These are phyloP conservation scores for Sepiola atlantica DNA, from an alignment of 2,888 invertebrate genomes.

Conservation along the genomic window DNA sequence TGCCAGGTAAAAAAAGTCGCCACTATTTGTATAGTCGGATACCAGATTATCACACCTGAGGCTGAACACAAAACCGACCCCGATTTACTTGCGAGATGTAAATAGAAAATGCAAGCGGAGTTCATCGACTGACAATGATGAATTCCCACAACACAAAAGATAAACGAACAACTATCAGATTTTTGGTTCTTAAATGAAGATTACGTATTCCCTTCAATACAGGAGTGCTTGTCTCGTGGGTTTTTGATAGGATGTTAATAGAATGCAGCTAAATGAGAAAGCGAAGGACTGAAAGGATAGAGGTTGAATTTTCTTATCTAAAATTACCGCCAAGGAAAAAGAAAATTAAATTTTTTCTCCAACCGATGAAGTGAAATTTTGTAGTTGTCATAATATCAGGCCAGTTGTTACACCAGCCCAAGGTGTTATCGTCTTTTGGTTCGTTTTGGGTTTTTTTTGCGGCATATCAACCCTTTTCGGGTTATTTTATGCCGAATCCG, in stretches of 20 bases:
- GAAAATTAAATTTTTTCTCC: neutral
- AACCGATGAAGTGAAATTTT: too few species aligned
- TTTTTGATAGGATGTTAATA: neutral
- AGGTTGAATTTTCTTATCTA: neutral
- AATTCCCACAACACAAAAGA: neutral
- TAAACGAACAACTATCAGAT: neutral
- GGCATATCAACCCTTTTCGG: too few species aligned
- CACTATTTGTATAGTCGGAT: neutral
- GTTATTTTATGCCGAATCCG: too few species aligned
- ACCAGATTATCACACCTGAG: neutral
- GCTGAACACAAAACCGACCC: neutral
- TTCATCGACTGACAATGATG: neutral
- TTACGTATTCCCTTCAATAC: neutral
- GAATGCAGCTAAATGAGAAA: neutral
- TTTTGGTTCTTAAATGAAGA: neutral
- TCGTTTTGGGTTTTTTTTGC: too few species aligned
- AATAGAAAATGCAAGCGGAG: neutral
- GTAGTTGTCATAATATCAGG: too few species aligned
- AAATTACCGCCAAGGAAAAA: neutral
- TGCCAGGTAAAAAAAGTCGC: neutral
- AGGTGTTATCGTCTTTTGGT: too few species aligned
- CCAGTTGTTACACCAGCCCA: too few species aligned
- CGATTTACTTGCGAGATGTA: neutral
- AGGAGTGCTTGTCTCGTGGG: neutral
- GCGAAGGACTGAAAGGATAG: neutral